Evolutionary conservation across 1,140 invertebrate species (phyloP).

Genomic region (Ctenoplectra terminalis): DNA sequence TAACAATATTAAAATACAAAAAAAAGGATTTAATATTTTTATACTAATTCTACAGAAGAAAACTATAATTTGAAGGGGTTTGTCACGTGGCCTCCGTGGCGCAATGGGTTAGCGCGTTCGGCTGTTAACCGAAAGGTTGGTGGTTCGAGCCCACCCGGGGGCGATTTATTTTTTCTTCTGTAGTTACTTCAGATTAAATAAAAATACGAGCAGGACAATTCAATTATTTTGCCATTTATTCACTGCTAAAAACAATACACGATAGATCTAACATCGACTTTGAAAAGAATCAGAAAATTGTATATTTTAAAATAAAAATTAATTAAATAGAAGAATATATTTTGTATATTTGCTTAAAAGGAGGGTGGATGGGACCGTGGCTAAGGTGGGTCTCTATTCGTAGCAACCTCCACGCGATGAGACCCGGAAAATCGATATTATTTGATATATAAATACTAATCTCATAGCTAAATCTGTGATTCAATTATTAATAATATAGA

Average conservation of each 20-base stretch:
- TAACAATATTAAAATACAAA: background rate
- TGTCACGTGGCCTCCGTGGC: constrained; percentile 87
- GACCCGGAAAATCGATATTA: too few relatives aligned
- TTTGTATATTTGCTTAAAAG: too few relatives aligned
- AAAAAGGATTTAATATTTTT: background rate
- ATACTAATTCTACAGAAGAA: background rate
- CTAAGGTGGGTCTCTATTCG: too few relatives aligned
- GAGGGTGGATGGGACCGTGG: too few relatives aligned
- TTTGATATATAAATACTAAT: too few relatives aligned
- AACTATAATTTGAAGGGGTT: background rate
- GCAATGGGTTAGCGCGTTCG: constrained; percentile 93
- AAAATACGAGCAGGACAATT: background rate
- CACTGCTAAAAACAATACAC: background rate
- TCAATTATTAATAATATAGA: too few relatives aligned
- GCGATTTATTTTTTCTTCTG: constrained; percentile 76
- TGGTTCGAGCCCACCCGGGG: constrained; percentile 92
- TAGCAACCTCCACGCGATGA: too few relatives aligned
- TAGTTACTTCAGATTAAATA: background rate
- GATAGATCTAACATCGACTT: too few relatives aligned
- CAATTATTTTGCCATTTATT: background rate
- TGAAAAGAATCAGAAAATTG: too few relatives aligned
- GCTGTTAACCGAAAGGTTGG: constrained; percentile 96
- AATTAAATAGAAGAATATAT: too few relatives aligned
- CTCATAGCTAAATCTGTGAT: too few relatives aligned
- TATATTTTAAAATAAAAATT: too few relatives aligned